Evolutionary conservation across 2,797 vertebrate genomes (phyloP).

Genomic region (Eulemur rubriventer): DNA sequence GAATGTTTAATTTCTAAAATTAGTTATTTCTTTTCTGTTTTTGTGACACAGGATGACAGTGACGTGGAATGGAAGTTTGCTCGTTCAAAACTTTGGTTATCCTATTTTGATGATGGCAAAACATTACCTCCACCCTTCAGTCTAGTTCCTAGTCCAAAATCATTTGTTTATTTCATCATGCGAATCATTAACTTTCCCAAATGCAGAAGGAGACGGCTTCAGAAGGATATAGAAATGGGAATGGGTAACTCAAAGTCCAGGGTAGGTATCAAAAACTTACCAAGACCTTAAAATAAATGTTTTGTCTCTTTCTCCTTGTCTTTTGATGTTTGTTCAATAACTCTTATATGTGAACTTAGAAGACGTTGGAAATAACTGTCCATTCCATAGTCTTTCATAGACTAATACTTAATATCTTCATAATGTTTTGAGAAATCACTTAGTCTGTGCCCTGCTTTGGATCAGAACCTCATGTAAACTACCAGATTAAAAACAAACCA

Average conservation of each 20-base stretch:
- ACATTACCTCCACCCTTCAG: constrained; percentile 96
- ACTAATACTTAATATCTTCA: constrained; percentile 25
- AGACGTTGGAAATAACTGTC: background rate
- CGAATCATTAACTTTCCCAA: constrained; percentile 87
- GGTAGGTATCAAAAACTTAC: constrained; percentile 82
- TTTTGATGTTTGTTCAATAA: background rate
- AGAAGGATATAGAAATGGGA: constrained; percentile 91
- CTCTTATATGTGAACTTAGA: constrained; percentile 24
- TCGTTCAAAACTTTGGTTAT: constrained; percentile 96
- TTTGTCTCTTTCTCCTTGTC: constrained; percentile 14
- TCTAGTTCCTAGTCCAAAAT: constrained; percentile 94
- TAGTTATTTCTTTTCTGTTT: constrained; percentile 14
- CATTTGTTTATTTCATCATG: constrained; percentile 89
- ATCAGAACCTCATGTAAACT: constrained; percentile 25
- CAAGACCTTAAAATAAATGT: background rate
- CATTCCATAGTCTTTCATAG: constrained; percentile 22
- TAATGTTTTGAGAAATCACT: constrained; percentile 5
- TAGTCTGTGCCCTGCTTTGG: constrained; percentile 19
- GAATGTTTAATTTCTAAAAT: constrained; percentile 19
- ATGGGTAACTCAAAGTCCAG: constrained; percentile 92
- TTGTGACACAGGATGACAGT: constrained; percentile 91
- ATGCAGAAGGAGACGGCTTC: constrained; percentile 87
- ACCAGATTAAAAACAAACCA: constrained; percentile 6
- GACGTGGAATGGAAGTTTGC: constrained; percentile 99
- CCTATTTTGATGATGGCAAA: constrained; percentile 95